Percentiles rank a stretch among this genome's conserved stretches.
These are phyloP conservation scores for Pogona vitticeps DNA, from an alignment of 2,113 vertebrate genomes.

Conservation along the genomic window DNA sequence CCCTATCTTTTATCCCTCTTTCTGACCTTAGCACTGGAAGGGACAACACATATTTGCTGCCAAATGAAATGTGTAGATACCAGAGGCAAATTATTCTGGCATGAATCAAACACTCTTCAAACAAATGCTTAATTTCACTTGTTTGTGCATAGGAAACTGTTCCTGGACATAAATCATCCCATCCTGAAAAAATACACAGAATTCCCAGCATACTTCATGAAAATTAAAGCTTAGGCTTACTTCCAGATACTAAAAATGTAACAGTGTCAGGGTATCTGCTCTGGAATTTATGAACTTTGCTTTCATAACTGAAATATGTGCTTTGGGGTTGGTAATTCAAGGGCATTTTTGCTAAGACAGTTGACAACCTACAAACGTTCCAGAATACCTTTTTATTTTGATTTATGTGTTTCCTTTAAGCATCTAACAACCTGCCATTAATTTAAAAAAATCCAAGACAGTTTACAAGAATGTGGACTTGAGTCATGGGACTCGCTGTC, in stretches of 20 bases:
- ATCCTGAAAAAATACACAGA: conserved; percentile 50
- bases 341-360: background rate
- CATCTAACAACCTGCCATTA: background rate
- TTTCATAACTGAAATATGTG: background rate
- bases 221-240: conserved; percentile 40
- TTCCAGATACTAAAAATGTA: conserved; percentile 31
- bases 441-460: background rate
- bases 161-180: conserved; percentile 33
- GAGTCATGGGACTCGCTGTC: too few relatives aligned
- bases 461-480: too few relatives aligned
- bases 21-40: conserved; percentile 20
- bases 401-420: background rate
- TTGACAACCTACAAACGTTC: background rate
- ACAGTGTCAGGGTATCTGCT: background rate
- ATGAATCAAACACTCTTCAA: conserved; percentile 42
- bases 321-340: background rate
- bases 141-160: conserved; percentile 46
- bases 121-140: conserved; percentile 38
- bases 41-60: conserved; percentile 32
- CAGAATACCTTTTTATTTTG: background rate
- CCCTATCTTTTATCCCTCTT: conserved; percentile 10
- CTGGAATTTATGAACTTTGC: background rate
- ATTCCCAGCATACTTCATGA: conserved; percentile 42
- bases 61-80: conserved; percentile 25
- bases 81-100: conserved; percentile 40